Evolutionary conservation across 2,797 vertebrate species (phyloP), one percentile per base, ranked within the genome.

Genomic region (Octomys mimax): DNA sequence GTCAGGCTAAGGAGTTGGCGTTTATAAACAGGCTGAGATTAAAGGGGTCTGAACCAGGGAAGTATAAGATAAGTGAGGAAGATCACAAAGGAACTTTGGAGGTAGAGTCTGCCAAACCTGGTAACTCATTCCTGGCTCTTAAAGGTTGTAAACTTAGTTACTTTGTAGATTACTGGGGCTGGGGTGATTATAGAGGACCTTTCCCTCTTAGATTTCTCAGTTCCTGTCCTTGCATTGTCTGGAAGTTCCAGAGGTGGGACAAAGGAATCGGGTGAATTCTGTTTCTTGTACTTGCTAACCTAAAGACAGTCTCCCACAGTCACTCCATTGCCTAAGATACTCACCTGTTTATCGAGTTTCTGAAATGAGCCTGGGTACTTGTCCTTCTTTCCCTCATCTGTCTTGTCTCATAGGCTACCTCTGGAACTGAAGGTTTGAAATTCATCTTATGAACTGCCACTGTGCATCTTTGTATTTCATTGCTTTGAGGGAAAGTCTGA

Each of bases 391-490:
- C 52, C 62, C 36, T 95, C 16, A 24, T 36, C 26, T 5, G 1
- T 66, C 61, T 85, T 49, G 14, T 84, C 26, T 14, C 18, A 6
- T 36, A 42, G 21, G 42, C 73, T 97, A 5, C 39, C 68, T 52
- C 57, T 83, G n/a, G 33, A n/a, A 61, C 70, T 81, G 64, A 92
- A 82, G 33, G 24, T 82, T 71, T 92, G 80, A 84, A 68, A 85
- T 26, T 52, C 4, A 10, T 84, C 89, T 39, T 42, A 31, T 61
- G 75, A 91, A 24, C 75, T 89, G 31, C 64, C 54, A 57, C 68
- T 83, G 28, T 70, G 71, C 16, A 1, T 84, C 52, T 91, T 66
- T 86, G 24, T 10, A 22, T 95, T 61, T 31, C 13, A 4, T 16
- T 83, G 31, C 12, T 85, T 80, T 24, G 28, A 42, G 68, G 26